Conservation (phyloP, 2,888 invertebrate genomes). For the Rhabditoides inermis region DNA sequence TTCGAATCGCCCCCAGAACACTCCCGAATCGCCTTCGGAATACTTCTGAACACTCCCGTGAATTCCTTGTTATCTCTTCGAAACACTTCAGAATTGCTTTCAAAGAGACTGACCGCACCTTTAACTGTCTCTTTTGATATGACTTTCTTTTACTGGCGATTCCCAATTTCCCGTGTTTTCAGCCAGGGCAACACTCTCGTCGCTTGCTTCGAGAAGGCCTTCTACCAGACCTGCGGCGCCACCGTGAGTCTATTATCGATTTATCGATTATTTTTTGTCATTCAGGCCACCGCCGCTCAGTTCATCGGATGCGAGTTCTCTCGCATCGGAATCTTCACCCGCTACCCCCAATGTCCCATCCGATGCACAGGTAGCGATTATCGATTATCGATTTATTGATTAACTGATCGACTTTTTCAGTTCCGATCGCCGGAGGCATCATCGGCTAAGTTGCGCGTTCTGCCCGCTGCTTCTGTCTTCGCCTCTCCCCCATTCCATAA, state of each 20-base stretch:
- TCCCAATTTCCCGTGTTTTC: too few relatives aligned
- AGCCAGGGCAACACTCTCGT: constrained; percentile 24
- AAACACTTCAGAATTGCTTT: too few relatives aligned
- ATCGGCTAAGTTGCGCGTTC: constrained; percentile 18
- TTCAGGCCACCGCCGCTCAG: constrained; percentile 16
- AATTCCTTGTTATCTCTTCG: too few relatives aligned
- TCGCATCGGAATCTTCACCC: constrained; percentile 29
- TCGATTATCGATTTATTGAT: too few relatives aligned
- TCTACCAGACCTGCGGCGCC: constrained; percentile 21
- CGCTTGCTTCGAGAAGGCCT: constrained; percentile 23
- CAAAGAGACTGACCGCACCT: too few relatives aligned
- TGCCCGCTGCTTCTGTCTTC: constrained; percentile 7
- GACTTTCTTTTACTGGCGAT: too few relatives aligned
- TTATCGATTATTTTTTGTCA: too few relatives aligned
- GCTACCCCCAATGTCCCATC: constrained; percentile 31
- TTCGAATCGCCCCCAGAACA: too few relatives aligned
- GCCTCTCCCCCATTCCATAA: too few relatives aligned
- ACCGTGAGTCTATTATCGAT: background rate
- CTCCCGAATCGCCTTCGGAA: too few relatives aligned
- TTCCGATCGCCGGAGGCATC: constrained; percentile 28
- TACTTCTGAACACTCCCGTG: too few relatives aligned
- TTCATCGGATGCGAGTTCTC: constrained; percentile 42
- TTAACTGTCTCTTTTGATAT: too few relatives aligned
- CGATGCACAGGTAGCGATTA: constrained; percentile 30
- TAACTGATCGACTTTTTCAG: constrained; percentile 10